Evolutionary conservation across 2,113 vertebrate genomes (phyloP).

Genomic region (Phocoena sinus): DNA sequence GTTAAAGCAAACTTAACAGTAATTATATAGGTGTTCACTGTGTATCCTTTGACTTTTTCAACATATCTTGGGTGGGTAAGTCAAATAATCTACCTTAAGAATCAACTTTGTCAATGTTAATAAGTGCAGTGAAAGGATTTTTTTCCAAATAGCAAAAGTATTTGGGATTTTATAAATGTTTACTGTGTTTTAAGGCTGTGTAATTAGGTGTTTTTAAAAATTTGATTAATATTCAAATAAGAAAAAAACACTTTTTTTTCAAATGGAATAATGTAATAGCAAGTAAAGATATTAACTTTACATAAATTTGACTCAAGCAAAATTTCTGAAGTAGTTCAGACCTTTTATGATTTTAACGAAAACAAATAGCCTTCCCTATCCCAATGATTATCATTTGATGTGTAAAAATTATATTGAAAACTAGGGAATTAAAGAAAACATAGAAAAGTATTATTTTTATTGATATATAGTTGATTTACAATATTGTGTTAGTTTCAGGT

Average conservation of each 20-base stretch:
- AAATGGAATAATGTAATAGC: constrained; percentile 31
- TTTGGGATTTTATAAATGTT: constrained; percentile 60
- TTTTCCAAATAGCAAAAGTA: constrained; percentile 71
- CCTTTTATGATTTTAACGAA: background rate
- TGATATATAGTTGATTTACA: background rate
- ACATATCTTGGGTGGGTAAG: background rate
- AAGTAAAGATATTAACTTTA: background rate
- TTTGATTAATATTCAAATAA: constrained; percentile 57
- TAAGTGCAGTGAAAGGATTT: constrained; percentile 32
- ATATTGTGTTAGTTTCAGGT: background rate
- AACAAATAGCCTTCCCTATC: background rate
- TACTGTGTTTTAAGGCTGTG: constrained; percentile 60
- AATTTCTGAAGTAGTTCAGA: background rate
- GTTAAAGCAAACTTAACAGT: background rate
- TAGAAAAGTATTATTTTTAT: background rate
- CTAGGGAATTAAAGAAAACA: background rate
- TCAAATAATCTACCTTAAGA: constrained; percentile 23
- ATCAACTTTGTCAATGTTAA: constrained; percentile 62
- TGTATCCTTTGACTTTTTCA: background rate
- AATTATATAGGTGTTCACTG: background rate
- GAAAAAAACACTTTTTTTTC: background rate
- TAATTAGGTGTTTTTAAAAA: constrained; percentile 65
- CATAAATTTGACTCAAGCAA: background rate
- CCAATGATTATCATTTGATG: background rate
- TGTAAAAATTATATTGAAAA: background rate